Evolutionary conservation across 1,140 invertebrate species (phyloP).

Genomic region (Lineus longissimus): DNA sequence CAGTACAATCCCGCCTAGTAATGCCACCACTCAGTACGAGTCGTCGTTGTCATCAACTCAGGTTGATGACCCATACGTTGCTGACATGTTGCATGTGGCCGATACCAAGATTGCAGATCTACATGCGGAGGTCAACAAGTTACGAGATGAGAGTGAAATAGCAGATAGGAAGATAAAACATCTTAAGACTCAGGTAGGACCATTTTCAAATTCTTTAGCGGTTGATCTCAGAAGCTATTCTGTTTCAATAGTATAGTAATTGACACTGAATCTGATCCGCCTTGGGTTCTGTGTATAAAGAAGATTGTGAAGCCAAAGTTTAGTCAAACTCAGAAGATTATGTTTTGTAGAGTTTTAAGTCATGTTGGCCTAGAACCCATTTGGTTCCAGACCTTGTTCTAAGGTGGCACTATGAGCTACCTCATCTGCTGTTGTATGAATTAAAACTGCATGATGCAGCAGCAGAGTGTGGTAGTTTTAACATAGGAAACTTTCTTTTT

Average conservation of each 20-base stretch:
- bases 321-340: too few relatives aligned
- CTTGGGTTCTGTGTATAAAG: not conserved
- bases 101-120: slow-evolving; percentile 47
- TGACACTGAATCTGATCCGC: not conserved
- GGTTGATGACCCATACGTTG: slow-evolving; percentile 50
- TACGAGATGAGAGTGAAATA: slow-evolving; percentile 40
- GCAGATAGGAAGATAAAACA: slow-evolving; percentile 43
- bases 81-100: slow-evolving; percentile 50
- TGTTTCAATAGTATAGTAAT: not conserved
- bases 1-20: slow-evolving; percentile 32
- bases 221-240: not conserved
- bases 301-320: not conserved
- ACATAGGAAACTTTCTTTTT: too few relatives aligned
- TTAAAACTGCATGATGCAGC: too few relatives aligned
- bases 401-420: too few relatives aligned
- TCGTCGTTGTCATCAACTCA: slow-evolving; percentile 20
- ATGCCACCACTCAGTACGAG: slow-evolving; percentile 20
- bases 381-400: too few relatives aligned
- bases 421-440: too few relatives aligned
- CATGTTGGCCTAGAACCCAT: too few relatives aligned
- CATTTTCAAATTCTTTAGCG: not conserved
- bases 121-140: slow-evolving; percentile 27
- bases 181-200: slow-evolving; percentile 46
- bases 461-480: too few relatives aligned
- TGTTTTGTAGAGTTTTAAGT: too few relatives aligned